Conservation (phyloP, 2,888 invertebrate species). For the Drosophila pegasa region DNA sequence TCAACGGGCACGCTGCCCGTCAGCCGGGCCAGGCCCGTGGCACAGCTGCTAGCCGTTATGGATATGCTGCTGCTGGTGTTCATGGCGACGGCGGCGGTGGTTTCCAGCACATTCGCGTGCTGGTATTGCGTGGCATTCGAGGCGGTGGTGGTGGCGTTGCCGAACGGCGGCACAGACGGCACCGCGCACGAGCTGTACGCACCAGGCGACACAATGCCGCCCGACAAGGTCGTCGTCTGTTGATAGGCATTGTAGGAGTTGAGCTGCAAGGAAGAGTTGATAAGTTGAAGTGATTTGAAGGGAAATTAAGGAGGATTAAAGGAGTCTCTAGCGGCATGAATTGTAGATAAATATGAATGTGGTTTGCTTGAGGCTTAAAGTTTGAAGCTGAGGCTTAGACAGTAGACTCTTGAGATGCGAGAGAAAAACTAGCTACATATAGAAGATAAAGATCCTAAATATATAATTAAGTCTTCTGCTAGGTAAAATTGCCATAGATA, state of each 20-base stretch:
- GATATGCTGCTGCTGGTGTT: constrained; percentile 36
- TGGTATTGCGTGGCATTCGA: constrained; percentile 73
- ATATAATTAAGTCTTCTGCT: constrained; percentile 78
- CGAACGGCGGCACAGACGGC: constrained; percentile 79
- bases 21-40: constrained; percentile 27
- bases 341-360: no score
- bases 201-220: constrained; percentile 36
- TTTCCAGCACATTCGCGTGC: constrained; percentile 58
- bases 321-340: no score
- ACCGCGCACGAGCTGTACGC: constrained; percentile 80
- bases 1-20: constrained; percentile 26
- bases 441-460: no score
- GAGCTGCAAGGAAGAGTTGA: constrained; percentile 33
- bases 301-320: no score
- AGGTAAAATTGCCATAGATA: constrained; percentile 78
- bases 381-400: no score
- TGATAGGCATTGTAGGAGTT: constrained; percentile 58
- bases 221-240: constrained; percentile 41
- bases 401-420: no score
- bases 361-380: no score
- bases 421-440: no score
- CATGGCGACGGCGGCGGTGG: constrained; percentile 72
- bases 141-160: constrained; percentile 80
- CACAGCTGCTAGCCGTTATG: constrained; percentile 36
- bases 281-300: no score